Evolutionary conservation across 2,113 vertebrate species (phyloP).

Genomic region (Nansenia antarctica): DNA sequence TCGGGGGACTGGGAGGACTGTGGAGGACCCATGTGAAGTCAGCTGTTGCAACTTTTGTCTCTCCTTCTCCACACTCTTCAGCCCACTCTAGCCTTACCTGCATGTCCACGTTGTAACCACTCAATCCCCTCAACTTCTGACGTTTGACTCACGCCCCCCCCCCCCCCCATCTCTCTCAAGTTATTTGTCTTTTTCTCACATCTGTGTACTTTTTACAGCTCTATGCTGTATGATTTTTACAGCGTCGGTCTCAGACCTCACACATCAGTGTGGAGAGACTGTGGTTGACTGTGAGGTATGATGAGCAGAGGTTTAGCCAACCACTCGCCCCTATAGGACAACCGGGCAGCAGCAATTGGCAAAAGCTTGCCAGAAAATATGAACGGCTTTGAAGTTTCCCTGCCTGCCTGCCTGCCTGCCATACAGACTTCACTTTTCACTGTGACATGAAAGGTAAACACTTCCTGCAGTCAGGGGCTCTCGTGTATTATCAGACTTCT

Average conservation of each 20-base stretch:
- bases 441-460: not conserved
- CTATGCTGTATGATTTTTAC: constrained; percentile 43
- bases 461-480: constrained; percentile 36
- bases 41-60: constrained; percentile 72
- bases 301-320: constrained; percentile 39
- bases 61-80: no score
- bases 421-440: not conserved
- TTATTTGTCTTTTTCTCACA: not conserved
- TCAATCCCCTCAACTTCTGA: constrained; percentile 8
- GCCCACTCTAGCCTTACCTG: no score
- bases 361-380: constrained; percentile 31
- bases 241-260: constrained; percentile 36
- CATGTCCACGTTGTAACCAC: no score
- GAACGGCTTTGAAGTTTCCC: not conserved
- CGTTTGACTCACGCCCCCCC: not conserved
- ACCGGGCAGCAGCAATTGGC: constrained; percentile 54
- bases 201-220: constrained; percentile 26
- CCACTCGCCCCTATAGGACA: constrained; percentile 38
- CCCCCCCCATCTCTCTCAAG: not conserved
- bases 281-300: constrained; percentile 46
- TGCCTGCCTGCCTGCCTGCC: not conserved
- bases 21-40: constrained; percentile 70
- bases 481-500: not conserved
- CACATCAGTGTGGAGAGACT: constrained; percentile 41
- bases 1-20: constrained; percentile 52